Evolutionary conservation across 2,888 invertebrate genomes (phyloP), one percentile per base, ranked within the genome.

Genomic region (Apoda limacodes): DNA sequence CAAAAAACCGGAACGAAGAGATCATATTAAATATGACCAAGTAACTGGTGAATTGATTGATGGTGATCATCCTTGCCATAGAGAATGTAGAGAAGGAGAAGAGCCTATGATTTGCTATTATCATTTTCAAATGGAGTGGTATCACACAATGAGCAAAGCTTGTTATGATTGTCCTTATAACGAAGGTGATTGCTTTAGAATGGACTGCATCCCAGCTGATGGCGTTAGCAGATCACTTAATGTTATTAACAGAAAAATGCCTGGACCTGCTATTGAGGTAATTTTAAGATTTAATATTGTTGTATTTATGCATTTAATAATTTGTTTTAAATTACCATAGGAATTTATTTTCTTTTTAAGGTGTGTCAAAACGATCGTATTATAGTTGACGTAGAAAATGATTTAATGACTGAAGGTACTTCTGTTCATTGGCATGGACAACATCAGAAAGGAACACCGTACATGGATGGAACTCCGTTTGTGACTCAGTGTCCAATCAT

Each of bases 401-500:
- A 85, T 36, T 60, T 95, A 60, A 82, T 87, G 54, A 88, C 89
- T 0, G 93, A 93, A 56, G 89, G 88, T 12, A 93, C 93, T 0
- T 88, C 90, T 0, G 87, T 96, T 11, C 96, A 96, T 55, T 96
- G 95, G 95, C 96, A 96, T 54, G 95, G 96, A 0, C 86, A 91
- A 52, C 93, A 93, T 54, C 92, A 93, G 63, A 69, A 74, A 29
- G 84, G 84, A 1, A 87, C 87, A 0, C 93, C 93, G 0, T 93
- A 89, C 55, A 93, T 93, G 93, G 94, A 95, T 44, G 94, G 94
- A 0, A 93, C 93, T 1, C 93, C 94, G 0, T 88, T 87, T 40
- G 85, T 94, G 5, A 91, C 93, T 0, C 94, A 94, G 64, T 93
- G 93, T 43, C 92, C 93, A 0, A 90, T 94, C 30, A 70, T 81